Base-by-base conservation (phyloP, 2,797 vertebrate genomes). In the Pelobates cultripes region DNA sequence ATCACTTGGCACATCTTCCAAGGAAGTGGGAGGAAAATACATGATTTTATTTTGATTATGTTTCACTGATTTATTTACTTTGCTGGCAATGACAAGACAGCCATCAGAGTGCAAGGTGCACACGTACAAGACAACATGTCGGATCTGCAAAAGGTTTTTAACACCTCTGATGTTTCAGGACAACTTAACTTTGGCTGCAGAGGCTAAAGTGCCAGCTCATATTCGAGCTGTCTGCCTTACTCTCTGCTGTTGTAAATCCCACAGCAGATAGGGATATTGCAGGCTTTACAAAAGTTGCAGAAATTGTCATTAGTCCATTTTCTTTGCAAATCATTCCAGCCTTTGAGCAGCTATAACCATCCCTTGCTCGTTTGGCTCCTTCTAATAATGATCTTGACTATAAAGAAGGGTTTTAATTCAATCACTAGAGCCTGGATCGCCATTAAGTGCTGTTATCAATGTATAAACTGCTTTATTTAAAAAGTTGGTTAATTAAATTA, bases 41-140 rank as follows among this genome's bases (percentile, higher is more conserved):
- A 75, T 79, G 72, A 84, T 84, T 84, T 84, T 84, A 84, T 84
- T 84, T 79, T 79, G 81, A 83, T 84, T 79, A 84, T 79, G 68
- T 84, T 83, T 71, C 77, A 76, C 72, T 75, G 77, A 84, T 79
- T 84, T 79, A 79, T 79, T 84, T 84, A 75, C 67, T 76, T 84
- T 79, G 73, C 64, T 71, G 68, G 45, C 12, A 55, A 53, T 84
- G 77, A 75, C 77, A 79, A 53, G 77, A 15, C 55, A 79, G 77
- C n/a, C 71, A 70, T 40, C 76, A 70, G 72, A 79, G 45, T 75
- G 66, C 72, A 79, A 64, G 76, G 71, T 70, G 71, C 78, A 57
- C 57, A 44, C 70, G 60, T 75, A 66, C 72, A 43, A 83, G 71
- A 68, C 72, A 79, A 47, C 69, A 55, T 82, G 80, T 75, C 51